phyloP scores from a whole-genome alignment of 2,888 invertebrate species.

The Siphlonurus alternatus region DNA sequence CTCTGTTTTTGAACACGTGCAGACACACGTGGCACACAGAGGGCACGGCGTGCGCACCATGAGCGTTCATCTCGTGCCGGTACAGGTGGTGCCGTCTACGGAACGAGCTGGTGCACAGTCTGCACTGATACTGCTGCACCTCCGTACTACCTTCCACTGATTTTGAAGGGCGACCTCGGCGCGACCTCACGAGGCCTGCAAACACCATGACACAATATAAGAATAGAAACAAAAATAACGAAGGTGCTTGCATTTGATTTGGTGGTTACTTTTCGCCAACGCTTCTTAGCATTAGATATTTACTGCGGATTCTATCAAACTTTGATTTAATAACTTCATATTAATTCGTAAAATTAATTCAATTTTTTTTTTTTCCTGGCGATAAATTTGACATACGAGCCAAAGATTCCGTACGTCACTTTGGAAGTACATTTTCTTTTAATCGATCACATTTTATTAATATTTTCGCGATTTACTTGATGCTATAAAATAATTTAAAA shows the following conservation, averaged over 20 bases:
- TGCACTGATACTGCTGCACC: constrained; percentile 4
- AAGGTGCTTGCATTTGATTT: background rate
- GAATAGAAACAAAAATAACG: background rate
- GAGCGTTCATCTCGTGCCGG: constrained; percentile 31
- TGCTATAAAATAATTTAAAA: background rate
- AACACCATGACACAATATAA: background rate
- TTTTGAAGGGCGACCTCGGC: background rate
- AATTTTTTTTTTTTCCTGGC: background rate
- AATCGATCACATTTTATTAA: no score
- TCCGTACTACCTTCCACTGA: background rate
- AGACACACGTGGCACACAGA: constrained; percentile 28
- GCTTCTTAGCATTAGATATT: no score
- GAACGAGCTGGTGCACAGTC: constrained; percentile 12
- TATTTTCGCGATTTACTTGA: no score
- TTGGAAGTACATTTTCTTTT: no score
- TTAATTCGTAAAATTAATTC: no score
- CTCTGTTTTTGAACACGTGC: constrained; percentile 30
- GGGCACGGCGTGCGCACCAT: constrained; percentile 30
- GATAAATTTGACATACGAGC: background rate
- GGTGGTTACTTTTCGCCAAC: no score
- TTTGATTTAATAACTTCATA: no score
- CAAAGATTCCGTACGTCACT: no score
- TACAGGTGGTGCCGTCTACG: constrained; percentile 26
- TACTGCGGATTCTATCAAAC: no score
- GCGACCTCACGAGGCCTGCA: background rate